These are phyloP conservation scores for Conistra vaccinii DNA, from an alignment of 2,888 invertebrate species.

Conservation along the genomic window DNA sequence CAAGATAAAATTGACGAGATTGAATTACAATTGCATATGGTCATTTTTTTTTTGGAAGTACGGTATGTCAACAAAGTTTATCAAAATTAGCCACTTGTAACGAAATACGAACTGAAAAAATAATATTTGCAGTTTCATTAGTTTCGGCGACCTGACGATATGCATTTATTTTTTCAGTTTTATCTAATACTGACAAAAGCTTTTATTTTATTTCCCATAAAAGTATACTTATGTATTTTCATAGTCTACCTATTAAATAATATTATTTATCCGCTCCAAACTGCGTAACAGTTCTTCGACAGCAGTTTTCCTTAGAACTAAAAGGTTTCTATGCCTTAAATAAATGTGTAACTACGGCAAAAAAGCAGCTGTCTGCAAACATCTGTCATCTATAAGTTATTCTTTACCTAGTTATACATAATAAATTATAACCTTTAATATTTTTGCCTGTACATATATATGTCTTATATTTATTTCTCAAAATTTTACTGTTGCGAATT, in stretches of 20 bases:
- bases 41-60: neutral
- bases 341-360: neutral
- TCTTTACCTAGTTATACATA: neutral
- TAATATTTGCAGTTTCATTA: neutral
- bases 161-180: neutral
- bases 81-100: neutral
- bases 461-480: neutral
- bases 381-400: constrained; percentile 21
- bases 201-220: neutral
- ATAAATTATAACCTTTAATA: neutral
- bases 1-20: neutral
- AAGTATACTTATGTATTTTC: neutral
- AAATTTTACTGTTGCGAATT: neutral
- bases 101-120: no score
- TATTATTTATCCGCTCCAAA: neutral
- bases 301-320: constrained; percentile 9
- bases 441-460: neutral
- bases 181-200: no score
- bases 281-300: neutral
- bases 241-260: neutral
- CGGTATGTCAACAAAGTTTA: neutral
- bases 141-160: neutral
- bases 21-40: neutral
- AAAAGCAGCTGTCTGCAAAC: constrained; percentile 30
- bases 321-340: neutral